Conservation (phyloP, 2,113 vertebrate genomes). For the Zingel zingel region DNA sequence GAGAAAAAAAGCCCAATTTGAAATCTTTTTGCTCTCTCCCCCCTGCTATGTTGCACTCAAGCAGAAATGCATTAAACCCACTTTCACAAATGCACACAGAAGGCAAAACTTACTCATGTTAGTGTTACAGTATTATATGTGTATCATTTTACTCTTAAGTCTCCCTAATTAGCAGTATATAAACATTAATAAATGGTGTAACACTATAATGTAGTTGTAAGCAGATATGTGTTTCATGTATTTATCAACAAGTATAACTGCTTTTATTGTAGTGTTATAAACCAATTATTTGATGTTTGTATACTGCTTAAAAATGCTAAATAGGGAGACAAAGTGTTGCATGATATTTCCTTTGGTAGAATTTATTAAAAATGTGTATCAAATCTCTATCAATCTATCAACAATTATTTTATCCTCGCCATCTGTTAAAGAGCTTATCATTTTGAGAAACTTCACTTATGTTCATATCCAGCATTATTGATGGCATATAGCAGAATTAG, state of each 20-base stretch:
- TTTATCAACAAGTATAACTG: background rate
- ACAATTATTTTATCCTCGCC: slow-evolving; percentile 16
- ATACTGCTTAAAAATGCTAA: background rate
- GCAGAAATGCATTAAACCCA: slow-evolving; percentile 34
- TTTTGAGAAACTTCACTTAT: slow-evolving; percentile 16
- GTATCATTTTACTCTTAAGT: background rate
- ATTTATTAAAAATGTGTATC: slow-evolving; percentile 20
- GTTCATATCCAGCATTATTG: slow-evolving; percentile 3
- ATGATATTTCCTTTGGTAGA: slow-evolving; percentile 1
- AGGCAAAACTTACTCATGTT: background rate
- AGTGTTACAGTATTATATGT: background rate
- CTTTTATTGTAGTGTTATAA: slow-evolving; percentile 1
- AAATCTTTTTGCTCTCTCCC: slow-evolving; percentile 45
- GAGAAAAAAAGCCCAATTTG: slow-evolving; percentile 48
- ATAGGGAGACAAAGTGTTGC: background rate
- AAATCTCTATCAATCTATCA: slow-evolving; percentile 27
- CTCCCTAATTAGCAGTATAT: background rate
- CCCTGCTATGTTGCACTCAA: slow-evolving; percentile 38
- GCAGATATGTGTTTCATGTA: background rate
- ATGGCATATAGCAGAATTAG: slow-evolving; percentile 3
- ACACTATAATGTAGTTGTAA: background rate
- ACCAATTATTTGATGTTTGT: background rate
- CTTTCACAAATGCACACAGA: background rate
- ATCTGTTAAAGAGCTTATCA: slow-evolving; percentile 29
- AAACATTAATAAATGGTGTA: background rate